Evolutionary conservation across 1,140 invertebrate species (phyloP).

Genomic region (Drosophila obscura): DNA sequence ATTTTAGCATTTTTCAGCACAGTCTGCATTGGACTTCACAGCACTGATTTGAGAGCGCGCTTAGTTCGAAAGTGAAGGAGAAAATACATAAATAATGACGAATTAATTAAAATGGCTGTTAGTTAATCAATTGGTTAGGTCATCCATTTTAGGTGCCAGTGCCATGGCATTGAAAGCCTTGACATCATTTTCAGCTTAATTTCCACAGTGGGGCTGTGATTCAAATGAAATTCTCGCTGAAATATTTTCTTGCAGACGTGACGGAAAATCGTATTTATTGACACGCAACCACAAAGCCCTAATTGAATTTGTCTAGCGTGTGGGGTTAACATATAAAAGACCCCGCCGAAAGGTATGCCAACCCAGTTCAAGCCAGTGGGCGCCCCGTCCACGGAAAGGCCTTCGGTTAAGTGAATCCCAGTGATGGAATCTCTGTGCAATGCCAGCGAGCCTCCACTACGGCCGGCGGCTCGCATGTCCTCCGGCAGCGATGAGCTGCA

Average conservation of each 20-base stretch:
- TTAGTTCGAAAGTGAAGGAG: too few species aligned
- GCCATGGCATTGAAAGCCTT: conserved; percentile 30
- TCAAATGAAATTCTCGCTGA: conserved; percentile 19
- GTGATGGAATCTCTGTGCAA: conserved; percentile 65
- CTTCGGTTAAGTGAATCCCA: conserved; percentile 17
- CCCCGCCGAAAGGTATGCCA: conserved; percentile 1
- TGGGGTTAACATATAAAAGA: conserved; percentile 46
- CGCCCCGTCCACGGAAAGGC: conserved; percentile 12
- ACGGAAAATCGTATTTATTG: conserved; percentile 61
- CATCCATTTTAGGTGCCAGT: too few species aligned
- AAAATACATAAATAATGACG: too few species aligned
- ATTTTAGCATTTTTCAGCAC: too few species aligned
- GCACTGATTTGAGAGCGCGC: too few species aligned
- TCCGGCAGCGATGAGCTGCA: conserved; percentile 77
- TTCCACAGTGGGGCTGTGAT: conserved; percentile 19
- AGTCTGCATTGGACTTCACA: too few species aligned
- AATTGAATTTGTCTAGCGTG: conserved; percentile 60
- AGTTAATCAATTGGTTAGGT: too few species aligned
- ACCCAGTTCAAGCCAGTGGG: conserved; percentile 29
- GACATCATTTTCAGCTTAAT: conserved; percentile 26
- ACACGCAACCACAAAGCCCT: conserved; percentile 58
- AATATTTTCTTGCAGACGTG: conserved; percentile 45
- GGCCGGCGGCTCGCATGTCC: conserved; percentile 61
- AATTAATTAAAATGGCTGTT: too few species aligned
- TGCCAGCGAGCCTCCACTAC: conserved; percentile 61